Base-by-base conservation (phyloP, 1,140 invertebrate species). In the Camponotus floridanus region DNA sequence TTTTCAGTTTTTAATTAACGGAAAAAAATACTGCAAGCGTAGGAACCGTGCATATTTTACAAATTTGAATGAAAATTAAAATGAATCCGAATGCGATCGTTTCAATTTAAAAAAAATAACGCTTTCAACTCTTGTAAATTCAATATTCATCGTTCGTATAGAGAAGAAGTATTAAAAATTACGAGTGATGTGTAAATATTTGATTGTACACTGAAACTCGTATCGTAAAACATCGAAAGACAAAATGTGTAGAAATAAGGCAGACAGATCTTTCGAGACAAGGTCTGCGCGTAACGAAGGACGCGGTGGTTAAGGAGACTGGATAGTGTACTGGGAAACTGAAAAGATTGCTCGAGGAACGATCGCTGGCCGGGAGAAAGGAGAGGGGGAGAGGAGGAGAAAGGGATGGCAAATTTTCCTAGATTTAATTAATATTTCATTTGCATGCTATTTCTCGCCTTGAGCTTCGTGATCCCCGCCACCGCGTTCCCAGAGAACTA, bases 351-450 rank as follows among this genome's bases (percentile, higher is more conserved):
- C 39, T 73, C 36, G 73, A 78, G 83, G 78, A 81, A 78, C 48
- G 65, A 21, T 67, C 65, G 70, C 42, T 15, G 31, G 26, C 13
- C 48, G n/a, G 57, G 18, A 67, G 33, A 26, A 48, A 65, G 18
- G 39, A 48, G 33, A 57, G 33, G n/a, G 61, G 26, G 71, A 68
- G 70, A 84, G 62, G 78, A 33, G 78, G 57, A 51, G 55, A 26
- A 31, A 70, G 83, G 73, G 87, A 62, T 55, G 70, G 86, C 84
- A 84, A 90, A 91, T 92, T 92, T 92, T 92, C 90, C 90, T 92
- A 92, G 91, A 92, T 92, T 92, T 92, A 92, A 92, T 92, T 92
- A 92, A 92, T 92, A 92, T 92, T 92, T 92, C 92, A 92, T 92
- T 92, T 92, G 92, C 91, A 92, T 92, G 85, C 91, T 92, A 92